These are phyloP conservation scores for Drosophila pandora DNA, from an alignment of 1,140 invertebrate genomes.

Conservation along the genomic window DNA sequence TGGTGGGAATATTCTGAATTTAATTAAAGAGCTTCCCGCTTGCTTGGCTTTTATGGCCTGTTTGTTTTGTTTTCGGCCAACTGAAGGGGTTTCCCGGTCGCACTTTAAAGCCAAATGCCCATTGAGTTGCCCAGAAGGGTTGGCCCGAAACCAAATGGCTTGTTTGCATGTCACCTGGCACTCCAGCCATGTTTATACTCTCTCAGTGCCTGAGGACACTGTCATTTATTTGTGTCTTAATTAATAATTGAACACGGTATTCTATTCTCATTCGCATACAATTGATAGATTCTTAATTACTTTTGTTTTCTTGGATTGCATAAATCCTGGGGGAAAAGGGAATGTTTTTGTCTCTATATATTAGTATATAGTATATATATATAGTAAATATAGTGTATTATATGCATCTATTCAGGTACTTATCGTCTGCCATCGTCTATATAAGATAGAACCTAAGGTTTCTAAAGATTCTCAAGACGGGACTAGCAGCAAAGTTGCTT, in stretches of 20 bases:
- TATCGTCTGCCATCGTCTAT: too few species aligned
- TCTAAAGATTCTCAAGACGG: too few species aligned
- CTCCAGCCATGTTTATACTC: slow-evolving; percentile 44
- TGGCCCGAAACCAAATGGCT: slow-evolving; percentile 58
- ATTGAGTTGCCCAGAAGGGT: slow-evolving; percentile 26
- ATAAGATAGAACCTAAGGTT: too few species aligned
- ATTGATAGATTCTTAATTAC: slow-evolving; percentile 34
- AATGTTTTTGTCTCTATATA: not conserved
- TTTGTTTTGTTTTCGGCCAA: slow-evolving; percentile 53
- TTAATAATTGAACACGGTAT: slow-evolving; percentile 33
- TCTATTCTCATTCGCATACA: slow-evolving; percentile 8
- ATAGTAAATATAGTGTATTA: not conserved
- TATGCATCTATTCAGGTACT: not conserved
- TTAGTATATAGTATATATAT: too few species aligned
- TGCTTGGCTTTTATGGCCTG: slow-evolving; percentile 28
- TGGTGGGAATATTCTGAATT: slow-evolving; percentile 61
- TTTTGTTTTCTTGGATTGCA: not conserved
- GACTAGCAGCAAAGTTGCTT: too few species aligned
- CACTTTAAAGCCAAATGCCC: slow-evolving; percentile 48
- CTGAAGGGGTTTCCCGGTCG: slow-evolving; percentile 53
- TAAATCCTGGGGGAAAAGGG: not conserved
- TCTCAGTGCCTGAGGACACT: slow-evolving; percentile 11
- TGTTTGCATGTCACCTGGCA: slow-evolving; percentile 63
- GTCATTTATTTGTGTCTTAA: slow-evolving; percentile 30
- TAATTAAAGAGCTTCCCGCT: slow-evolving; percentile 62